A percentile compares a stretch with the other conserved stretches of the same genome.
phyloP scores from a whole-genome alignment of 2,113 vertebrate genomes.

The Colius striatus region DNA sequence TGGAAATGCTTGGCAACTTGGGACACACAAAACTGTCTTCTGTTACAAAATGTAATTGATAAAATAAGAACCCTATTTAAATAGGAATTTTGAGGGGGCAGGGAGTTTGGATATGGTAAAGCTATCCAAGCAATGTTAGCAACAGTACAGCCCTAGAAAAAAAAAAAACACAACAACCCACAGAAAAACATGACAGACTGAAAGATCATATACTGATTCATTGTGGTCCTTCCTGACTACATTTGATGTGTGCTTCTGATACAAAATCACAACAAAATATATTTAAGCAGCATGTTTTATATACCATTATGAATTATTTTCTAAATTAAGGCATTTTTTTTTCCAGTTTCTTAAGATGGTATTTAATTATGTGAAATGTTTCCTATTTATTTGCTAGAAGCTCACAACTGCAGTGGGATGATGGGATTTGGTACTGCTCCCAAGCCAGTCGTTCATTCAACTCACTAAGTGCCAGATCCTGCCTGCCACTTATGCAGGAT shows the following conservation, averaged over 20 bases:
- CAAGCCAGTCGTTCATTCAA: conserved; percentile 9
- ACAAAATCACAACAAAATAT: conserved; percentile 45
- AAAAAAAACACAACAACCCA: not conserved
- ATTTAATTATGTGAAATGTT: conserved; percentile 70
- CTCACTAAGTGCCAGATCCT: not conserved
- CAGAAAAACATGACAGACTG: not conserved
- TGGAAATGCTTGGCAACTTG: conserved; percentile 24
- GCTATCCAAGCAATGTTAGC: conserved; percentile 15
- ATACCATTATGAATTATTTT: conserved; percentile 42
- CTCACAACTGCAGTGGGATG: conserved; percentile 21
- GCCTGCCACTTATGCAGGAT: not conserved
- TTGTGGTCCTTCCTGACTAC: conserved; percentile 29
- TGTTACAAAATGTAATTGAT: conserved; percentile 36
- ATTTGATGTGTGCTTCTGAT: conserved; percentile 18
- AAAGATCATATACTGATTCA: conserved; percentile 28
- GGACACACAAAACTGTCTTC: conserved; percentile 8
- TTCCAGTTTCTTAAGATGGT: conserved; percentile 21
- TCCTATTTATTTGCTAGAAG: conserved; percentile 62
- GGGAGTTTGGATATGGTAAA: not conserved
- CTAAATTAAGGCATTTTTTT: conserved; percentile 41
- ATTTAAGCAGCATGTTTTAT: conserved; percentile 54
- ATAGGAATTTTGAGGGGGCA: conserved; percentile 4
- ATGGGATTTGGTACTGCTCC: conserved; percentile 50
- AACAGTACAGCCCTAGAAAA: not conserved
- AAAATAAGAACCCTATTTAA: conserved; percentile 40